phyloP scores from a whole-genome alignment of 2,888 invertebrate species.

The Dryadula phaetusa region DNA sequence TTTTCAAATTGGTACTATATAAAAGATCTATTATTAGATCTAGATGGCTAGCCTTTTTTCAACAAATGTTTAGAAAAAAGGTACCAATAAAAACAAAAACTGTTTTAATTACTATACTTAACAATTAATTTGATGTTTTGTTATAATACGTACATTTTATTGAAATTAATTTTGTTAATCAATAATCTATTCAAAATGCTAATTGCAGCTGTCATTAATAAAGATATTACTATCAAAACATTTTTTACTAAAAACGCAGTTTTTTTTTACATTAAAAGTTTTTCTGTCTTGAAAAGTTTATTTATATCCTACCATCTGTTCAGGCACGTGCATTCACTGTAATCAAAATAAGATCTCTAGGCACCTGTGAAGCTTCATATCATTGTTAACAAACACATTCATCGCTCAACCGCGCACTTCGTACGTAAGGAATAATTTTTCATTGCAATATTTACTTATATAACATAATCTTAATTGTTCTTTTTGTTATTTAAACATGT shows the following conservation, averaged over 20 bases:
- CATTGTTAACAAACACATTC: conserved; percentile 69
- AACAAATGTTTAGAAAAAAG: too few species aligned
- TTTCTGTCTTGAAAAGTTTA: conserved; percentile 19
- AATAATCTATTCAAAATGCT: conserved; percentile 12
- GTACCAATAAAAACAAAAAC: neutral
- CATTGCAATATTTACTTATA: conserved; percentile 46
- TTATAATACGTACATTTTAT: conserved; percentile 7
- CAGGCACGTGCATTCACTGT: conserved; percentile 55
- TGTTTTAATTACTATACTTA: neutral
- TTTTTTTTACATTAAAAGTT: neutral
- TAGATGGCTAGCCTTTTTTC: too few species aligned
- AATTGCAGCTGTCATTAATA: conserved; percentile 20
- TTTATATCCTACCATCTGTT: conserved; percentile 49
- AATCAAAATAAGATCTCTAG: conserved; percentile 61
- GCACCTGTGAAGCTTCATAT: conserved; percentile 68
- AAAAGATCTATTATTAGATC: too few species aligned
- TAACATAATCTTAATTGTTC: conserved; percentile 55
- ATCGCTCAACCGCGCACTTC: conserved; percentile 60
- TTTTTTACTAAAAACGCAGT: conserved; percentile 1
- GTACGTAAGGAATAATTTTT: conserved; percentile 47
- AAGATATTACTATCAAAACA: conserved; percentile 8
- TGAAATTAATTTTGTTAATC: conserved; percentile 9
- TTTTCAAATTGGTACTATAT: too few species aligned
- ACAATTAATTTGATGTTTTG: conserved; percentile 14
- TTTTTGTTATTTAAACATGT: conserved; percentile 63